Evolutionary conservation across 2,797 vertebrate genomes (phyloP).

Genomic region (Rhinichthys osculus): DNA sequence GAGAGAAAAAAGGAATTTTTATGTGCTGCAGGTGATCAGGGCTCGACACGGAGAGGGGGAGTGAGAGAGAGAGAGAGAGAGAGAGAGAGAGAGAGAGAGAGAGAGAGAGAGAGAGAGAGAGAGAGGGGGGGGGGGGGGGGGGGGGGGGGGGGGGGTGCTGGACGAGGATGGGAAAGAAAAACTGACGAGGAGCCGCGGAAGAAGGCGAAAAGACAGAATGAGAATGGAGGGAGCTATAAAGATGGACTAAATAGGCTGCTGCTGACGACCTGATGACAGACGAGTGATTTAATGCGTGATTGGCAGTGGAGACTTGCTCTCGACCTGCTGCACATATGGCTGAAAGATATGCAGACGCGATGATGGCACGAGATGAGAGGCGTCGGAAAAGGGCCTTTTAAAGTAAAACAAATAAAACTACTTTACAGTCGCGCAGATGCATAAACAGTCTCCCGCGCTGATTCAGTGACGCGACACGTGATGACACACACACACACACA

Average conservation of each 20-base stretch:
- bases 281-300: constrained; percentile 47
- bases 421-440: constrained; percentile 42
- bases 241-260: constrained; percentile 53
- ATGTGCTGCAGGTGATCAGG: constrained; percentile 87
- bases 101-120: too few relatives aligned
- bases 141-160: background rate
- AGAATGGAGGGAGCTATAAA: constrained; percentile 58
- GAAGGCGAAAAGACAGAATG: constrained; percentile 51
- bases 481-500: constrained; percentile 32
- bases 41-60: constrained; percentile 37
- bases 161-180: constrained; percentile 32
- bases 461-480: constrained; percentile 54
- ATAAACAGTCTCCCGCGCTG: constrained; percentile 42
- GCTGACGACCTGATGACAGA: constrained; percentile 61
- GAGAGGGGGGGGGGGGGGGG: background rate
- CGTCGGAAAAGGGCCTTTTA: background rate
- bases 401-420: constrained; percentile 58
- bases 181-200: constrained; percentile 47
- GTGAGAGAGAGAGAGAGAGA: too few relatives aligned
- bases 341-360: constrained; percentile 70
- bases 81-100: too few relatives aligned
- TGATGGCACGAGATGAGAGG: constrained; percentile 58
- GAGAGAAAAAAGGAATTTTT: constrained; percentile 86
- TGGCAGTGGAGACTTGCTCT: constrained; percentile 45
- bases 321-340: constrained; percentile 56